A percentile compares a stretch with the other conserved stretches of the same genome.
Conservation (phyloP, 2,797 vertebrate species). For the Pseudochirops corinnae region DNA sequence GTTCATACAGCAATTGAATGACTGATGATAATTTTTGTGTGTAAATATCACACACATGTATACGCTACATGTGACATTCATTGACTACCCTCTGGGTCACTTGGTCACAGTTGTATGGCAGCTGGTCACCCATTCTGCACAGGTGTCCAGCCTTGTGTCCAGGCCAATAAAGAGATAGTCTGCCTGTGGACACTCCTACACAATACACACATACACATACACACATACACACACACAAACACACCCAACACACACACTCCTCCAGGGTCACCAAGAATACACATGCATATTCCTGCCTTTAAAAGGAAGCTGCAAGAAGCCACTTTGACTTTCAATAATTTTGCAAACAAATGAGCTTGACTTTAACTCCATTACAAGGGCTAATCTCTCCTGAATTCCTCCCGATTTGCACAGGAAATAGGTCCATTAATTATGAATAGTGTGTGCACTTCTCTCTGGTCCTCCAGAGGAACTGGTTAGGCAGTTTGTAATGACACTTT, state of each 20-base stretch:
- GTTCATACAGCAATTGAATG: neutral
- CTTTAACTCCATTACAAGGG: slow-evolving; percentile 70
- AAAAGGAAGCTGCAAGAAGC: slow-evolving; percentile 52
- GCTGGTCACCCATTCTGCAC: neutral
- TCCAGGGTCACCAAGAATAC: neutral
- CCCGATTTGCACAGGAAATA: slow-evolving; percentile 74
- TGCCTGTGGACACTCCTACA: neutral
- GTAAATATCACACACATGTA: no score
- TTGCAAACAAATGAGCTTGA: slow-evolving; percentile 77
- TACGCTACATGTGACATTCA: no score
- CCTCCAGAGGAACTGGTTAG: slow-evolving; percentile 60
- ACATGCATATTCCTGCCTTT: neutral
- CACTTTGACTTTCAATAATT: slow-evolving; percentile 65
- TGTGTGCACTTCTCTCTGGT: slow-evolving; percentile 51
- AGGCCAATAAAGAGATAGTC: neutral
- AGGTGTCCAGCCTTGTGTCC: neutral
- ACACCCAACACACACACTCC: neutral
- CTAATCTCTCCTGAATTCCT: slow-evolving; percentile 74
- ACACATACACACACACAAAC: neutral
- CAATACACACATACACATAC: neutral
- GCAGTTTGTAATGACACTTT: slow-evolving; percentile 60
- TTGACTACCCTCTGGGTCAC: neutral
- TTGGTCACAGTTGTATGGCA: neutral
- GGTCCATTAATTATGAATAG: slow-evolving; percentile 76
- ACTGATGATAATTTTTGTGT: neutral